phyloP scores from a whole-genome alignment of 1,140 invertebrate species.

The Tyrophagus putrescentiae region DNA sequence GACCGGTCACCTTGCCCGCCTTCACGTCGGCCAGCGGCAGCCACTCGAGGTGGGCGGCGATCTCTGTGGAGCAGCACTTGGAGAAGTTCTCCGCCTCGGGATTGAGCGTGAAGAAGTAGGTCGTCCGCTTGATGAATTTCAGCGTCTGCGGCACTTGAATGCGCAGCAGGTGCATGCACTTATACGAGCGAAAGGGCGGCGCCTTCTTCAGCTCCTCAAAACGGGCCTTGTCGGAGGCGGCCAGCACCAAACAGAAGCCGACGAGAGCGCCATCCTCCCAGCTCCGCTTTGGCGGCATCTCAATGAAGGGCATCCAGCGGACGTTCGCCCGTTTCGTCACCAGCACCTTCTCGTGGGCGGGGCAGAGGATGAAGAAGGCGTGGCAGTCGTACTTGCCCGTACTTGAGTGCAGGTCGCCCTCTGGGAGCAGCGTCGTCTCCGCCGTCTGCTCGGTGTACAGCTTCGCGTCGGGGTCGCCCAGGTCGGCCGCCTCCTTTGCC shows the following conservation, averaged over 20 bases:
- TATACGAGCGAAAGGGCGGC: background rate
- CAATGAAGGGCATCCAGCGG: slow-evolving; percentile 13
- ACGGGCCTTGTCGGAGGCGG: too few relatives aligned
- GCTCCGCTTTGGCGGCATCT: background rate
- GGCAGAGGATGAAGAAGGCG: background rate
- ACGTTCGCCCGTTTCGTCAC: background rate
- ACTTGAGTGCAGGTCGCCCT: background rate
- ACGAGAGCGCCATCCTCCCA: background rate
- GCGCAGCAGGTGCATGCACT: background rate
- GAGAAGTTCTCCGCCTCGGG: background rate
- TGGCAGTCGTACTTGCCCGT: background rate
- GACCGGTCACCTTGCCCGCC: background rate
- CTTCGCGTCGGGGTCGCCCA: too few relatives aligned
- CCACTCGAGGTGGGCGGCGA: background rate
- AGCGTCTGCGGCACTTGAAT: slow-evolving; percentile 12
- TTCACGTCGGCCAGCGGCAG: background rate
- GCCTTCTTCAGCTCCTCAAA: too few relatives aligned
- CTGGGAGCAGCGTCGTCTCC: background rate
- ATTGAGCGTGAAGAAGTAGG: background rate
- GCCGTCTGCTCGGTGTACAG: too few relatives aligned
- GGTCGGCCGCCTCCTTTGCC: too few relatives aligned
- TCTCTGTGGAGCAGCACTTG: background rate
- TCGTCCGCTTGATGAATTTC: background rate
- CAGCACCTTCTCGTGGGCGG: background rate
- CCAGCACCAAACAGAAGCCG: background rate